These are phyloP conservation scores for Hyperopisus bebe DNA, from an alignment of 2,113 vertebrate species.

Conservation along the genomic window DNA sequence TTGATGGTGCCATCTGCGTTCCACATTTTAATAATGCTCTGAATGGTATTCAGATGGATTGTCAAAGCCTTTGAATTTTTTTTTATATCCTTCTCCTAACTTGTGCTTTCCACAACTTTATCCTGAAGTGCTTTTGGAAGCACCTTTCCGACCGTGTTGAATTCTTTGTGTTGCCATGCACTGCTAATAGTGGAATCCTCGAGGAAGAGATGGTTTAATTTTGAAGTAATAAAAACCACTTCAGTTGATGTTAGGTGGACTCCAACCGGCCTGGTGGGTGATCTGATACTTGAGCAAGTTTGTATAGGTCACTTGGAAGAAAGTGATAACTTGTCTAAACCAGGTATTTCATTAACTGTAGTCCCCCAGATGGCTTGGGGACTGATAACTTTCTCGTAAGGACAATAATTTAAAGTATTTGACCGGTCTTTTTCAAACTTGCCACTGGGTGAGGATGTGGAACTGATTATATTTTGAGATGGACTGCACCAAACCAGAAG, in stretches of 20 bases:
- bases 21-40: not conserved
- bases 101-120: not conserved
- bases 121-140: not conserved
- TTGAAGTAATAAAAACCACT: not conserved
- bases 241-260: not conserved
- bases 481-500: no score
- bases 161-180: not conserved
- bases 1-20: not conserved
- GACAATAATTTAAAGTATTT: no score
- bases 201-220: not conserved
- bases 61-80: not conserved
- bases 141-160: not conserved
- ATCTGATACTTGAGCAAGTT: not conserved
- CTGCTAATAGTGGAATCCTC: not conserved
- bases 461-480: no score
- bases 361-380: no score
- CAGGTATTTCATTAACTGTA: no score
- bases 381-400: no score
- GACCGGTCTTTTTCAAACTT: no score
- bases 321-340: no score
- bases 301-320: no score
- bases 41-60: not conserved
- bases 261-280: not conserved
- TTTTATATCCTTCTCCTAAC: not conserved
- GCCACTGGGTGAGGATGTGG: no score